phyloP scores from a whole-genome alignment of 2,888 invertebrate species.

The Volucella inanis region DNA sequence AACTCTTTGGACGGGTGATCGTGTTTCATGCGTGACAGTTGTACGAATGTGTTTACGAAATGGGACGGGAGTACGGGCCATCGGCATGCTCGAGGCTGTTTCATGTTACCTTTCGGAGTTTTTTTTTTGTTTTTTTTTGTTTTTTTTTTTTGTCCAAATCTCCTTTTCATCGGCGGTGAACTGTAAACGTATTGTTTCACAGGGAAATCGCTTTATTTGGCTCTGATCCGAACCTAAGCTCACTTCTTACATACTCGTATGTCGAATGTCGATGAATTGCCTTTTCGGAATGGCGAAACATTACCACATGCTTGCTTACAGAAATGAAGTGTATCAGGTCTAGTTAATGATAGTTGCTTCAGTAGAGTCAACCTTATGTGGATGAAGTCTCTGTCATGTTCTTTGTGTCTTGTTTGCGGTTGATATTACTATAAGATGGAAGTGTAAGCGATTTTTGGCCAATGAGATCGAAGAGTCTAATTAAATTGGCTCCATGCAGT shows the following conservation, averaged over 20 bases:
- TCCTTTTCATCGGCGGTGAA: neutral
- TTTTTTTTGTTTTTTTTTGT: constrained; percentile 42
- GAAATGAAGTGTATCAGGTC: neutral
- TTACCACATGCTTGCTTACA: constrained; percentile 29
- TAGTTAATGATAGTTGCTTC: neutral
- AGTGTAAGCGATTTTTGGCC: too few species aligned
- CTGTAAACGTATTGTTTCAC: constrained; percentile 11
- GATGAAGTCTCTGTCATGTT: too few species aligned
- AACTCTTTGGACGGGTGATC: constrained; percentile 62
- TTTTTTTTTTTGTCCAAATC: neutral
- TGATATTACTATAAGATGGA: too few species aligned
- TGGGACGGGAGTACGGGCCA: constrained; percentile 40
- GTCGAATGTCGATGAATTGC: constrained; percentile 1
- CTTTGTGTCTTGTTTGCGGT: too few species aligned
- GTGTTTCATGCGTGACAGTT: constrained; percentile 63
- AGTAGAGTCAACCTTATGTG: too few species aligned
- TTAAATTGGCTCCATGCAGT: too few species aligned
- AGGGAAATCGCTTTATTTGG: constrained; percentile 43
- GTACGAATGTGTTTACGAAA: constrained; percentile 21
- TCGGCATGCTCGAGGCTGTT: constrained; percentile 53
- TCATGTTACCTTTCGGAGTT: constrained; percentile 50
- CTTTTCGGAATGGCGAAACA: constrained; percentile 6
- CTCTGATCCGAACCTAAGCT: neutral
- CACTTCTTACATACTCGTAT: neutral
- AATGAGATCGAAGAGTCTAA: too few species aligned